Base-by-base conservation (phyloP, 2,797 vertebrate species). In the Acrossocheilus wenchowensis region DNA sequence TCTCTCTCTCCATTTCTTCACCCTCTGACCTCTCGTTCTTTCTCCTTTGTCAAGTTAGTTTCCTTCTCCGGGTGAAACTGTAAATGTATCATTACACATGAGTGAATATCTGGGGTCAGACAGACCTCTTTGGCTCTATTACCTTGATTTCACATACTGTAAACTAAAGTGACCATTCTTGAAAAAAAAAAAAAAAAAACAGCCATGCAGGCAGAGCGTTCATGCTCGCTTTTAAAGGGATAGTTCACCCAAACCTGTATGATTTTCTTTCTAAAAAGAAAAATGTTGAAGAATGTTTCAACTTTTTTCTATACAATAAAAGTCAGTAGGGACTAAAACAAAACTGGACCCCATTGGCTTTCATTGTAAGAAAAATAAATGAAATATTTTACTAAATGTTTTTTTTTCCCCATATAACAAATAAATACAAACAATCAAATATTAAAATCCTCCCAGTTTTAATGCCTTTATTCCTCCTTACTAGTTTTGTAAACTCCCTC, bases 381-480 rank as follows among this genome's bases (percentile, higher is more conserved):
- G 7, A 60, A 34, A 45, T 36, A 72, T 78, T 66, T 78, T 73
- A 77, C 26, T 2, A 78, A 78, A 78, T 57, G 26, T 34, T 78
- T 48, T 45, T 34, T 30, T 62, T 54, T 41, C 2, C 30, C 17
- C 14, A 52, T 15, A 23, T 21, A 84, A 78, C 10, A 62, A n/a
- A 52, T 19, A 26, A 23, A 43, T 64, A 34, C 23, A 54, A 52
- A 48, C 52, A 80, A 90, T 92, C 90, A 91, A 77, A 91, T 90
- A 93, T 90, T 90, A 90, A 85, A 26, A 60, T 91, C 93, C 90
- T 89, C 75, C 92, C 8, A 30, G 75, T 71, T 15, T 36, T 94
- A 94, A 94, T 94, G 92, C 91, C 89, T 90, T 90, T 92, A 92
- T 92, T 93, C 90, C 90, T 87, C 88, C 86, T 87, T 89, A 91